Base-by-base conservation (phyloP, 2,888 invertebrate species). In the Disparrhopalites patrizii region DNA sequence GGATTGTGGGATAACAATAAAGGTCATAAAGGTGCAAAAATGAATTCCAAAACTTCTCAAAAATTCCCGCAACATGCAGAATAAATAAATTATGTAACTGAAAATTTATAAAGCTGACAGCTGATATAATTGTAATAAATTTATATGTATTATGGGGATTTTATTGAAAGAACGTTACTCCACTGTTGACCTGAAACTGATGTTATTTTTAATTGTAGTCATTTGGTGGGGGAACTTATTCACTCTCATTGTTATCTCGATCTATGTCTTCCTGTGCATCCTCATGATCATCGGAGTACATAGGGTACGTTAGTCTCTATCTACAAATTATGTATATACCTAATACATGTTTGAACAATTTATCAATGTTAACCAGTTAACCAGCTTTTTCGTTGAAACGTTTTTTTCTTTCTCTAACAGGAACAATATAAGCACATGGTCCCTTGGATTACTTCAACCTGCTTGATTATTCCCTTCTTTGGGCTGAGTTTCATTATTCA, bases 221-320 rank as follows among this genome's bases (percentile, higher is more conserved):
- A 51, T 72, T n/a, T 74, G 73, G 73, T 74, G 74, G 74, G 74
- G 74, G n/a, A 74, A 74, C 50, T 71, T 74, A 31, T 73, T 74
- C 56, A 71, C 73, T 10, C n/a, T 74, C 3, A 67, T 74, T 18
- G 67, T 72, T 43, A 68, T 69, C 55, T 51, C 71, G 0, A 23
- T 74, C 31, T 74, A 74, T 67, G 58, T 71, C 23, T 36, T 72
- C 51, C 64, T 74, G 28, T 71, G 72, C 52, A 51, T 71, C 5
- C 62, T 74, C 31, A 55, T 74, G 43, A 71, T 74, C 20, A 31
- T 72, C 52, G 74, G 74, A 18, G 74, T 73, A 4, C 65, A 66
- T 31, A 58, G 69, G 68, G 74, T 73, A 68, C 31, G 5, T 18
- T 28, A 58, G 52, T 23, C 13, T 36, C 5, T 38, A 28, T 38